phyloP scores from a whole-genome alignment of 2,113 vertebrate genomes.

The Amazona vittata region DNA sequence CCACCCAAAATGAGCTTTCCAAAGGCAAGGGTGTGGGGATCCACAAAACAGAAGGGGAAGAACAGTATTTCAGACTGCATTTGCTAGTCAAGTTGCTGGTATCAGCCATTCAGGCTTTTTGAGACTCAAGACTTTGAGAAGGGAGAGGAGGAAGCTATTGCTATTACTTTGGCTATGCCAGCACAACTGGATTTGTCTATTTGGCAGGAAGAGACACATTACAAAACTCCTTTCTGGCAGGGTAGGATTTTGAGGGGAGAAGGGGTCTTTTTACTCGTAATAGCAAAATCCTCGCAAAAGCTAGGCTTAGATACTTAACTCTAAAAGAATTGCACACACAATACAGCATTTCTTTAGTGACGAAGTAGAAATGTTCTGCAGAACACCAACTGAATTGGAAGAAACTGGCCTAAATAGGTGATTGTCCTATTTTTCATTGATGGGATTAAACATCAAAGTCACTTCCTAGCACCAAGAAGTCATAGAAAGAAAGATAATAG shows the following conservation, averaged over 20 bases:
- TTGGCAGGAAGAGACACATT: background rate
- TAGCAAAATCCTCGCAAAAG: conserved; percentile 5
- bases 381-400: conserved; percentile 18
- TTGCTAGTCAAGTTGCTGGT: background rate
- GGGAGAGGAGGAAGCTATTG: background rate
- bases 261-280: background rate
- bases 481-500: conserved; percentile 1
- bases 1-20: background rate
- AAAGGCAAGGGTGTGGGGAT: background rate
- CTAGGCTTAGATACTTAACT: conserved; percentile 2
- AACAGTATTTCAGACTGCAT: background rate
- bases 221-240: background rate
- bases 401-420: conserved; percentile 35
- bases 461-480: background rate
- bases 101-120: background rate
- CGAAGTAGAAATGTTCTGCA: background rate
- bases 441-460: conserved; percentile 67
- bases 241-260: background rate
- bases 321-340: background rate
- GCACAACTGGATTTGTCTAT: background rate
- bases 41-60: background rate
- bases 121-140: background rate
- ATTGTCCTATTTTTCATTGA: conserved; percentile 42
- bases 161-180: background rate
- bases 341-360: background rate